Evolutionary conservation across 2,888 invertebrate species (phyloP), one percentile per base, ranked within the genome.

Genomic region (Spilosoma lubricipeda): DNA sequence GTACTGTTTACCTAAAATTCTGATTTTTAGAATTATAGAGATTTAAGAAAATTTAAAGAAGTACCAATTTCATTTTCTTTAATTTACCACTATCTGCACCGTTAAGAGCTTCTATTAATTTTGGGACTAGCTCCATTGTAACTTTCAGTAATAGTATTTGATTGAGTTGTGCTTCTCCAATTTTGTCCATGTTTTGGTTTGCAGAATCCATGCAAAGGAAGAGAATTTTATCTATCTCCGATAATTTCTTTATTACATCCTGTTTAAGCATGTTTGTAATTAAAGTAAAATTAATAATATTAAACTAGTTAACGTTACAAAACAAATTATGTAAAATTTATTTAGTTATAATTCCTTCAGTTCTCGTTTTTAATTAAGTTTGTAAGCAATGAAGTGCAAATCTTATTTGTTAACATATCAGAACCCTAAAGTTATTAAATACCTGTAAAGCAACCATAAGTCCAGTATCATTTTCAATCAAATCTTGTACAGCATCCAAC

Each of bases 221-320:
- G 27, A 99, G 93, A 30, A 99, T 96, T 87, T 97, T 97, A 86
- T 99, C 98, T n/a, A 98, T 96, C 80, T 98, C 98, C 3, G 96
- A 93, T 76, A 99, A 96, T 84, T 97, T 97, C 78, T 96, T 96
- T 67, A 98, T 90, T 5, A 97, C 94, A 74, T 96, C 96, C 97
- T 97, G 33, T 59, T 48, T 39, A 8, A 56, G 48, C 15, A 66
- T 36, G 11, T 30, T 30, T 13, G 5, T 15, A 59, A 30, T 15
- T 15, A 15, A 27, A 59, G n/a, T 27, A 59, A 59, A 27, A 59
- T 27, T 59, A 59, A 63, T 18, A 18, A 15, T 15, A 63, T 11
- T 15, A 15, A 30, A 3, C 15, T 1, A 13, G 9, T 3, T 27
- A 59, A n/a, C 13, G 13, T 13, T 59, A 27, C 27, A 27, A 27